Base-by-base conservation (phyloP, 2,113 vertebrate species). In the Silurus asotus region DNA sequence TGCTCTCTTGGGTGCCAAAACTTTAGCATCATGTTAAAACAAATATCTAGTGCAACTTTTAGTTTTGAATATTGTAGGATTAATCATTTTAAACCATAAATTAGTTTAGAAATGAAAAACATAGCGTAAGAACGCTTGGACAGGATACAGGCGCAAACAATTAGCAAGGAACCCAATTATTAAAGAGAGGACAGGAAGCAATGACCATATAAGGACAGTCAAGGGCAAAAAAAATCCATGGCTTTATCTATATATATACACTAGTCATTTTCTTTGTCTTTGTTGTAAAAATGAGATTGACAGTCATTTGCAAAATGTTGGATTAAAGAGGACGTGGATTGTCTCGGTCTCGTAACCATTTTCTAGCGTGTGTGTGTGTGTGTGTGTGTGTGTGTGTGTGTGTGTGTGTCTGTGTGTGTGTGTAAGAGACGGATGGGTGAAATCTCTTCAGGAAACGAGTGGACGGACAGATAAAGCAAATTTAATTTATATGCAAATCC, bases 401-500 rank as follows among this genome's bases (percentile, higher is more conserved):
- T 37, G 37, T 37, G 37, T 37, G 37, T 37, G 37, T 37, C 1
- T 37, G 37, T 37, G 37, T 37, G 37, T 37, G 37, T 37, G 37
- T 37, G 37, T 37, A 37, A 37, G 37, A 37, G 86, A 83, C 56
- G 10, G 77, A 80, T 61, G 56, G 48, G 77, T 80, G 77, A 61
- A 80, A 80, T 61, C 77, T 80, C 56, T 37, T 61, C 77, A 48
- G 77, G 77, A 90, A 90, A 85, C 76, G 85, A 87, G 88, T 92
- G 88, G 91, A 92, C 84, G 79, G 87, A 84, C 90, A 90, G 93
- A 94, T 93, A 94, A 94, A 94, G 85, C 37, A 91, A 88, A 75
- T 91, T 93, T 93, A 90, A 94, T 94, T 94, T 93, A 93, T 92
- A 94, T 94, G 93, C 91, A 93, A 94, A 94, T 94, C 91, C 91